phyloP scores from a whole-genome alignment of 2,888 invertebrate genomes.

The Cheilosia vernalis region DNA sequence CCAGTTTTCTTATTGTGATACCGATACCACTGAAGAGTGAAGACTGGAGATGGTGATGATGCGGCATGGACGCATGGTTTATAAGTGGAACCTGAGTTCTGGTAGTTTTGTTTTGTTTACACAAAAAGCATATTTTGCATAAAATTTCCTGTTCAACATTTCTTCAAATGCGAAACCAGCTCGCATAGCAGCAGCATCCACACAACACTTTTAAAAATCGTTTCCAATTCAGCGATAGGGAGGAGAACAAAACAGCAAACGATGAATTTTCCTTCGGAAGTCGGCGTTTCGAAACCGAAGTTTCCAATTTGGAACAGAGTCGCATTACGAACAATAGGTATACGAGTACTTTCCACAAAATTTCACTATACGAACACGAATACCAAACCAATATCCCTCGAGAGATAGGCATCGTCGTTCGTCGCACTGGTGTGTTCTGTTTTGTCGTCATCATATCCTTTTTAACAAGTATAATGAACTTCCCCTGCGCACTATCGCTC shows the following conservation, averaged over 20 bases:
- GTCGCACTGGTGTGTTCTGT: not conserved
- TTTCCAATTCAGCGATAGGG: no score
- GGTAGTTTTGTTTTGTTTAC: no score
- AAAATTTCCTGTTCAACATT: not conserved
- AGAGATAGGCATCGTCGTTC: not conserved
- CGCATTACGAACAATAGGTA: conserved; percentile 62
- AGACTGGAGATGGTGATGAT: no score
- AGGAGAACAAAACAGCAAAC: no score
- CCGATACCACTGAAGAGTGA: no score
- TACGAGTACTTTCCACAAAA: conserved; percentile 34
- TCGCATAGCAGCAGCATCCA: no score
- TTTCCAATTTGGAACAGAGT: conserved; percentile 69
- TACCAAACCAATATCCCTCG: conserved; percentile 58
- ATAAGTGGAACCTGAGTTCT: no score
- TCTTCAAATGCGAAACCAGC: no score
- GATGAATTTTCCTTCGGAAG: conserved; percentile 8
- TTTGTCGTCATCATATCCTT: not conserved
- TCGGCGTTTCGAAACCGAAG: conserved; percentile 62
- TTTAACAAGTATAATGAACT: not conserved
- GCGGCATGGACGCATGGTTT: no score
- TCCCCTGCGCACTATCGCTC: conserved; percentile 59
- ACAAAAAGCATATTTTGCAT: not conserved
- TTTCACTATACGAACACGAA: conserved; percentile 60
- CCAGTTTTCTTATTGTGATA: no score
- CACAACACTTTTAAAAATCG: no score